Conservation (phyloP, 2,113 vertebrate genomes). For the Cryptomyrus ogoouensis region DNA sequence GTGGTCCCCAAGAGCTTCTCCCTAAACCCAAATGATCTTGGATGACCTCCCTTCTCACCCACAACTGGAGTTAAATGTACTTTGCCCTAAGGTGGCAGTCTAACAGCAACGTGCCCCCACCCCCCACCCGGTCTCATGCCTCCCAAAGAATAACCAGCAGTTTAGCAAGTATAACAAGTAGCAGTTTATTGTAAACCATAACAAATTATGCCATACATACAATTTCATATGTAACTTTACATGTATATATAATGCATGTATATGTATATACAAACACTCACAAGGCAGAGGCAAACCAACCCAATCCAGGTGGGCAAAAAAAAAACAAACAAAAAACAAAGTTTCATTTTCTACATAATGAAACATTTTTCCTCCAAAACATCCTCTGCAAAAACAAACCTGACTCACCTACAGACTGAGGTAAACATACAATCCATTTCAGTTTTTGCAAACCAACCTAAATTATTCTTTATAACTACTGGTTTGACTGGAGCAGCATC, state of each 20-base stretch:
- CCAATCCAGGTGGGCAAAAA: not conserved
- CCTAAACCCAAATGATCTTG: not conserved
- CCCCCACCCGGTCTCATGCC: not conserved
- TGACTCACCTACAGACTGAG: not conserved
- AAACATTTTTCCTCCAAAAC: not conserved
- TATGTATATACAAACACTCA: not conserved
- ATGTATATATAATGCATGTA: not conserved
- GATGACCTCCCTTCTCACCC: not conserved
- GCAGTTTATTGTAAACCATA: constrained; percentile 3
- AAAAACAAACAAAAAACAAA: not conserved
- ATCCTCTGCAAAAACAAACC: not conserved
- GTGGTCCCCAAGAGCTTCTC: not conserved
- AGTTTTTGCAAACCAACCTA: not conserved
- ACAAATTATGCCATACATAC: not conserved
- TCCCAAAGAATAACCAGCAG: not conserved
- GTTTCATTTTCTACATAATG: not conserved
- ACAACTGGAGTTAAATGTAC: not conserved
- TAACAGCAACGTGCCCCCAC: not conserved
- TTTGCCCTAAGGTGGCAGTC: too few relatives aligned
- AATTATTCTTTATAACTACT: not conserved
- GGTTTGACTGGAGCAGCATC: not conserved
- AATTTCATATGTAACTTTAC: not conserved
- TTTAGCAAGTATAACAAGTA: not conserved
- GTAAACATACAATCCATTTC: not conserved
- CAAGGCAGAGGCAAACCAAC: not conserved